These are phyloP conservation scores for Graptemys geographica DNA, from an alignment of 2,797 vertebrate species.

Conservation along the genomic window DNA sequence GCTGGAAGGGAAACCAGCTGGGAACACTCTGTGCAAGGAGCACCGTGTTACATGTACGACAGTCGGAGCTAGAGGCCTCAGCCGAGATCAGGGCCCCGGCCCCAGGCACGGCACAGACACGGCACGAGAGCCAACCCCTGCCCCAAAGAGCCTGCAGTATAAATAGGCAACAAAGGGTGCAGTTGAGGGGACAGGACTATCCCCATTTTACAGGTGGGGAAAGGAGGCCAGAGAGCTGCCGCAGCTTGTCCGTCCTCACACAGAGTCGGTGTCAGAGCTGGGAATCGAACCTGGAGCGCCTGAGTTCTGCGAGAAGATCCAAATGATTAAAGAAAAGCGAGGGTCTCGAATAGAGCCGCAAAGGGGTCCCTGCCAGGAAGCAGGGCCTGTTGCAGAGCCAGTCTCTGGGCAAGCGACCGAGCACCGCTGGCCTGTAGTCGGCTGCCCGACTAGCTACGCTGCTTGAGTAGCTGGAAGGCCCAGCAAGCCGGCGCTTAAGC, in stretches of 20 bases:
- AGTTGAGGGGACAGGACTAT: accelerated
- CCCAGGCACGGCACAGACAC: neutral
- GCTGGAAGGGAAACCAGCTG: neutral
- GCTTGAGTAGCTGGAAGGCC: too few relatives aligned
- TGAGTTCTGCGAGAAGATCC: neutral
- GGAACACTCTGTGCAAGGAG: neutral
- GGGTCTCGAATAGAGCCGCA: too few relatives aligned
- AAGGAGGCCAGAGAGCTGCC: neutral
- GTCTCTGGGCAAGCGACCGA: neutral
- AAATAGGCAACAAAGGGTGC: neutral
- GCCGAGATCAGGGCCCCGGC: neutral
- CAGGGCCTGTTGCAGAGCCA: neutral
- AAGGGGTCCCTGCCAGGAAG: neutral
- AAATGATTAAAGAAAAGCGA: neutral
- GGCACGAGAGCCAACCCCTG: neutral
- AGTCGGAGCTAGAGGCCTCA: neutral
- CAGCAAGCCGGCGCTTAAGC: too few relatives aligned
- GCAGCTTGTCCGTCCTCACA: neutral
- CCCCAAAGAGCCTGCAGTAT: neutral
- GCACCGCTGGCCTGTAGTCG: neutral
- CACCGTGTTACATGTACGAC: neutral
- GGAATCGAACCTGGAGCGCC: neutral
- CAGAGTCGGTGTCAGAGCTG: neutral
- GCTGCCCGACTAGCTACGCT: too few relatives aligned
- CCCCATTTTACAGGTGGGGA: neutral